Evolutionary conservation across 2,113 vertebrate genomes (phyloP).

Genomic region (Lates calcarifer): DNA sequence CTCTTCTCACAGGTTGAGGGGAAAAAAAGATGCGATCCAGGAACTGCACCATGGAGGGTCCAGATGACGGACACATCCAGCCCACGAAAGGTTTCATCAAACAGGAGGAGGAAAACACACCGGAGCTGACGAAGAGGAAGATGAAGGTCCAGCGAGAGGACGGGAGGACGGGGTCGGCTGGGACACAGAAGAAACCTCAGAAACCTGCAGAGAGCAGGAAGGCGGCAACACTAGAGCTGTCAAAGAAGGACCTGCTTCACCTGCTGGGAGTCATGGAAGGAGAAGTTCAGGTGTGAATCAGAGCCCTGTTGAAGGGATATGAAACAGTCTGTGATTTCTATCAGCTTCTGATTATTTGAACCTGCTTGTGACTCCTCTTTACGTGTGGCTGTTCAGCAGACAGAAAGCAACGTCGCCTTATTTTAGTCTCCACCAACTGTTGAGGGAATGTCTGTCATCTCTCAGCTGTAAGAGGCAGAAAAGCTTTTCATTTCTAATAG

Average conservation of each 20-base stretch:
- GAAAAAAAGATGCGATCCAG: slow-evolving; percentile 90
- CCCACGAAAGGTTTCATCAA: slow-evolving; percentile 75
- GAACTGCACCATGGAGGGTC: slow-evolving; percentile 87
- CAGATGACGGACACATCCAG: slow-evolving; percentile 84
- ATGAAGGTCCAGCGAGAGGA: slow-evolving; percentile 68
- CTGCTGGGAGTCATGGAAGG: slow-evolving; percentile 98
- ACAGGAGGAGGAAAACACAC: slow-evolving; percentile 65
- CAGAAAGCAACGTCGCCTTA: no score
- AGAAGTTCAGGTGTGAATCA: slow-evolving; percentile 90
- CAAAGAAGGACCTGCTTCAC: slow-evolving; percentile 90
- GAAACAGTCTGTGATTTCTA: no score
- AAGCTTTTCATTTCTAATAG: not conserved
- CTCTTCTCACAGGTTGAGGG: slow-evolving; percentile 76
- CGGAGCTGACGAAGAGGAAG: slow-evolving; percentile 63
- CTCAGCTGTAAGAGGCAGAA: not conserved
- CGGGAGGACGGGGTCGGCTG: slow-evolving; percentile 66
- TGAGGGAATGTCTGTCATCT: no score
- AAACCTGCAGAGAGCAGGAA: slow-evolving; percentile 82
- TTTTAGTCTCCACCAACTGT: not conserved
- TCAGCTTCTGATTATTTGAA: no score
- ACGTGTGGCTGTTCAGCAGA: no score
- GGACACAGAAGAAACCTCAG: slow-evolving; percentile 74
- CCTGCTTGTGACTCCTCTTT: no score
- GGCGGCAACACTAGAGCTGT: slow-evolving; percentile 84
- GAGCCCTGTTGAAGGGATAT: not conserved